Evolutionary conservation across 2,888 invertebrate species (phyloP).

Genomic region (Synergus gifuensis): DNA sequence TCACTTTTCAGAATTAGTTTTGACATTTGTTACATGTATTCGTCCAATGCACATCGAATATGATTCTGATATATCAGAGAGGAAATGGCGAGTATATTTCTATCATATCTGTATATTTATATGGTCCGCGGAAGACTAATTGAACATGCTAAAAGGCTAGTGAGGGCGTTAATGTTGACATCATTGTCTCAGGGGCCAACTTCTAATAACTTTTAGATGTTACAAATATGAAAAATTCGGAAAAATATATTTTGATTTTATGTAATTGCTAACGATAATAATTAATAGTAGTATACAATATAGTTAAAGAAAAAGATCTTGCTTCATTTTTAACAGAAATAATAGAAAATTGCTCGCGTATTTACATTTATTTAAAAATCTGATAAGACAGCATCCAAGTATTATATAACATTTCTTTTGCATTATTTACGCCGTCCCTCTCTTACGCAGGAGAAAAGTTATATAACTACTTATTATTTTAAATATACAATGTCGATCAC

Average conservation of each 20-base stretch:
- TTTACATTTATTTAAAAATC: slow-evolving; percentile 5
- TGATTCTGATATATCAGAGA: slow-evolving; percentile 27
- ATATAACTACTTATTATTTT: too few relatives aligned
- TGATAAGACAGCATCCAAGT: background rate
- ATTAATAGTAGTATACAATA: slow-evolving; percentile 1
- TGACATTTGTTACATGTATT: slow-evolving; percentile 4
- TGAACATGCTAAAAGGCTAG: slow-evolving; percentile 55
- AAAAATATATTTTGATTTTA: slow-evolving; percentile 14
- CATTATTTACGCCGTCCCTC: too few relatives aligned
- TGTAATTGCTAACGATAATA: background rate
- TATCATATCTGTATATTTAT: slow-evolving; percentile 45
- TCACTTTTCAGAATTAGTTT: background rate
- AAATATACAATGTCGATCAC: background rate
- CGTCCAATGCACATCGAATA: slow-evolving; percentile 18
- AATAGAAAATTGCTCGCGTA: background rate
- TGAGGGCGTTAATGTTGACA: slow-evolving; percentile 43
- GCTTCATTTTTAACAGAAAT: background rate
- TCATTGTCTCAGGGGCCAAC: slow-evolving; percentile 39
- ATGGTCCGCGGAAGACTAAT: slow-evolving; percentile 58
- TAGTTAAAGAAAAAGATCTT: slow-evolving; percentile 3
- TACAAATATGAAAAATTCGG: slow-evolving; percentile 17
- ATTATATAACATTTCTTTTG: background rate
- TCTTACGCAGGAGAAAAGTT: too few relatives aligned
- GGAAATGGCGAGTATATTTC: slow-evolving; percentile 39
- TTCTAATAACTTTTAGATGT: slow-evolving; percentile 39